Conservation (phyloP, 2,113 vertebrate genomes). For the Prochilodus magdalenae region DNA sequence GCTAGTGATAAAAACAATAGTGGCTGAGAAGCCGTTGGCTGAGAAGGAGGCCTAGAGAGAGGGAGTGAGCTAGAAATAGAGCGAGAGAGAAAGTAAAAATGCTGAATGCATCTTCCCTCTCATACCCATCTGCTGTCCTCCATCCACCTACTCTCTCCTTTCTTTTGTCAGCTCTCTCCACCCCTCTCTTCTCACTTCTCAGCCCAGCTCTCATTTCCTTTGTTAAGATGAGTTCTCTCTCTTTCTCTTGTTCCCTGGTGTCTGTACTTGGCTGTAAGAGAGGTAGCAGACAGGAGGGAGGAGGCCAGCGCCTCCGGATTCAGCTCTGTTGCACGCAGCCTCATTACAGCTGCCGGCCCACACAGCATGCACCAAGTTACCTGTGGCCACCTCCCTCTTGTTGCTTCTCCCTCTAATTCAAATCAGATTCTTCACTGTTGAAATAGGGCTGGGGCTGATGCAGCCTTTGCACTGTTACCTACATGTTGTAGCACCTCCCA, state of each 20-base stretch:
- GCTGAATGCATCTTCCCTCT: constrained; percentile 26
- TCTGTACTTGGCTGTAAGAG: constrained; percentile 12
- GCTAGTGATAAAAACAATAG: background rate
- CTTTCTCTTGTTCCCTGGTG: constrained; percentile 39
- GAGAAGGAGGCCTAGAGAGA: background rate
- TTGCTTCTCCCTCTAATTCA: background rate
- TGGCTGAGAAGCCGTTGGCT: background rate
- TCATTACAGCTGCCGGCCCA: constrained; percentile 64
- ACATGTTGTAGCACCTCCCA: too few relatives aligned
- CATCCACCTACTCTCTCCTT: constrained; percentile 31
- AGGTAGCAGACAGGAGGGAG: constrained; percentile 29
- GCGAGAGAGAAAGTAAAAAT: background rate
- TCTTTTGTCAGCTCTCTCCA: constrained; percentile 38
- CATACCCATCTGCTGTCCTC: constrained; percentile 38
- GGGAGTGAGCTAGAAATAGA: background rate
- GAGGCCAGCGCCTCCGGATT: constrained; percentile 54
- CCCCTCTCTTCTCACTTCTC: constrained; percentile 29
- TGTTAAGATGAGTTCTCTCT: constrained; percentile 41
- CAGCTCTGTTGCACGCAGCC: constrained; percentile 55
- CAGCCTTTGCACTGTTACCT: too few relatives aligned
- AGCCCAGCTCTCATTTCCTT: constrained; percentile 59
- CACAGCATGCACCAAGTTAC: constrained; percentile 64
- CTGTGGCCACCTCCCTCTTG: constrained; percentile 49
- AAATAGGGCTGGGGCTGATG: background rate
- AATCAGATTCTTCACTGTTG: background rate